Evolutionary conservation across 2,113 vertebrate genomes (phyloP), one percentile per base, ranked within the genome.

Genomic region (Aplodontia rufa): DNA sequence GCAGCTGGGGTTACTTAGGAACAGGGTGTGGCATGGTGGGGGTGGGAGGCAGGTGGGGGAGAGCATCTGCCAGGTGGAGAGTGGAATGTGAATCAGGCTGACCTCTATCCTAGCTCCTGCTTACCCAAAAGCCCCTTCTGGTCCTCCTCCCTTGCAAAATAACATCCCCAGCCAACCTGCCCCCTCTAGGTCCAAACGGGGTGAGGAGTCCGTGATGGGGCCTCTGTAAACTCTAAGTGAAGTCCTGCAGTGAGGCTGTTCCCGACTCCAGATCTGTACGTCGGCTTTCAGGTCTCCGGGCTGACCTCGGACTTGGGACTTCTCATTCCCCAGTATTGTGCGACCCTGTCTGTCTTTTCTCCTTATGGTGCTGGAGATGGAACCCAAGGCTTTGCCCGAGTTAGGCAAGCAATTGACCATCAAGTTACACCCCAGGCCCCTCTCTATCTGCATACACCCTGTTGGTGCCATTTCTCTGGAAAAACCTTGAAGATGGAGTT

Each of bases 231-330:
- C 64, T 60, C 4, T 12, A 42, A 16, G 22, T 4, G 37, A 37
- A 20, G 53, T 1, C 30, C n/a, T 11, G 4, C 1, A 1, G 11
- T 4, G 42, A 51, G 24, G 24, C 4, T 60, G 55, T 35, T 22
- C 10, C 3, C 1, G 14, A 42, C 13, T 5, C n/a, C 16, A 11
- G 75, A 9, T 7, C 58, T 2, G 24, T 3, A 2, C 17, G 1
- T n/a, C 0, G 0, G 26, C 37, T 26, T 32, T 47, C 17, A 28
- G 55, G 42, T 30, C 19, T 47, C 32, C 13, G 11, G 47, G 28
- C 20, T 24, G 1, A 1, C 66, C 2, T 2, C 26, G 3, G 28
- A 4, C 13, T 37, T 1, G 64, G 55, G 81, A 37, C 71, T 35
- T 5, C 16, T 11, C 28, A 40, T n/a, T 19, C 47, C 40, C 47